These are phyloP conservation scores for Eptatretus atami DNA, from an alignment of 2,797 vertebrate species.

Conservation along the genomic window DNA sequence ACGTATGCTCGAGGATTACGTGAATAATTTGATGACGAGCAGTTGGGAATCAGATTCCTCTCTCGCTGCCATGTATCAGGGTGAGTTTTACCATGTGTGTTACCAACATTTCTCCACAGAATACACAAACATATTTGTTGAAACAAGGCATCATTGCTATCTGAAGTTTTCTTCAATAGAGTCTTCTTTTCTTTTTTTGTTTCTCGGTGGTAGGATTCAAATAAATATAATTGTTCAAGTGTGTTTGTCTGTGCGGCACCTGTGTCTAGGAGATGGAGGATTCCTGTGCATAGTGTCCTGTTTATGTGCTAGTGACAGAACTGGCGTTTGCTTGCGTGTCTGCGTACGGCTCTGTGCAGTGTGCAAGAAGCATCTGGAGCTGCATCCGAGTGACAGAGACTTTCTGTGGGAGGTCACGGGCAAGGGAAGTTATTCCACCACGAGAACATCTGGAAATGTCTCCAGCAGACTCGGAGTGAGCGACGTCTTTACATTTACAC, in stretches of 20 bases:
- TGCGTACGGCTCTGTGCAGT: slow-evolving; percentile 16
- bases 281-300: too few species aligned
- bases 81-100: slow-evolving; percentile 13
- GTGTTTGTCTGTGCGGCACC: too few species aligned
- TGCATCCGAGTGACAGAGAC: slow-evolving; percentile 23
- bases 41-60: slow-evolving; percentile 29
- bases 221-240: too few species aligned
- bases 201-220: too few species aligned
- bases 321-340: neutral
- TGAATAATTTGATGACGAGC: slow-evolving; percentile 25
- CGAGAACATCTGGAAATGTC: slow-evolving; percentile 17
- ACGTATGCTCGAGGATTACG: slow-evolving; percentile 44
- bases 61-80: slow-evolving; percentile 29
- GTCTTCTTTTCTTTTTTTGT: neutral
- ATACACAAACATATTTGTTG: too few species aligned
- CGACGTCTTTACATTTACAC: too few species aligned
- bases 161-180: slow-evolving; percentile 4
- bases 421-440: slow-evolving; percentile 25
- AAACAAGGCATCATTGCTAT: neutral
- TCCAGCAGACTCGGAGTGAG: slow-evolving; percentile 12
- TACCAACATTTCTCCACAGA: too few species aligned
- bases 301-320: neutral
- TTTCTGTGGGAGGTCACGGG: slow-evolving; percentile 39
- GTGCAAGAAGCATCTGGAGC: slow-evolving; percentile 32
- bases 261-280: too few species aligned